Percentiles rank a stretch among this genome's conserved stretches.
Conservation (phyloP, 2,888 invertebrate species). For the Griposia aprilina region DNA sequence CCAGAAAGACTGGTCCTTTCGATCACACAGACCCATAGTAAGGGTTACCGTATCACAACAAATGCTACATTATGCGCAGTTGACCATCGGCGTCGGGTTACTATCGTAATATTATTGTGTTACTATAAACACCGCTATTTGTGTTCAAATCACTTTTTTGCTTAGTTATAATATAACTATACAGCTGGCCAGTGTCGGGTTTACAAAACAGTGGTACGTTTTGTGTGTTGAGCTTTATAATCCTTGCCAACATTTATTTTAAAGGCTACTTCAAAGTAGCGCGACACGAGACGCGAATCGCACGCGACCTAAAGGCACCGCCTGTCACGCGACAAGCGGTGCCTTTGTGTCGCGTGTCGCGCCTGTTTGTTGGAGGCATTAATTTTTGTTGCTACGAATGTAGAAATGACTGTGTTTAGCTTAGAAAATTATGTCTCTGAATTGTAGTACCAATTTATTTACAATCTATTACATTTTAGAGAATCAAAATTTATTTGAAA, state of each 20-base stretch:
- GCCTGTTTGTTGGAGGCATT: no score
- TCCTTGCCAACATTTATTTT: neutral
- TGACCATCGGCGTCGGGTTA: slow-evolving; percentile 38
- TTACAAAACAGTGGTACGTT: slow-evolving; percentile 41
- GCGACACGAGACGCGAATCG: no score
- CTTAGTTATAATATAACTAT: slow-evolving; percentile 28
- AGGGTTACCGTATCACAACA: slow-evolving; percentile 48
- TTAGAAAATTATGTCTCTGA: no score
- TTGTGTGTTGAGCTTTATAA: slow-evolving; percentile 35
- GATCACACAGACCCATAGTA: slow-evolving; percentile 29
- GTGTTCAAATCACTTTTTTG: slow-evolving; percentile 54
- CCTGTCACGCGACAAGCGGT: no score
- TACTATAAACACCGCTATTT: slow-evolving; percentile 56
- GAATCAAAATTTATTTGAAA: no score
- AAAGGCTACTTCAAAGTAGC: no score
- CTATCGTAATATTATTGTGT: slow-evolving; percentile 48
- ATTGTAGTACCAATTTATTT: no score
- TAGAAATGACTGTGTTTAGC: no score
- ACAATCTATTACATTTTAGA: no score
- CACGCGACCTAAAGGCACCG: no score
- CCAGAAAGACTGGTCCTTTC: slow-evolving; percentile 3
- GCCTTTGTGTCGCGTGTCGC: no score
- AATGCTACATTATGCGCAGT: slow-evolving; percentile 56
- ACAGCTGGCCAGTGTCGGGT: slow-evolving; percentile 45
- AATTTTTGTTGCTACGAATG: neutral